Evolutionary conservation across 2,113 vertebrate genomes (phyloP).

Genomic region (Aptenodytes patagonicus): DNA sequence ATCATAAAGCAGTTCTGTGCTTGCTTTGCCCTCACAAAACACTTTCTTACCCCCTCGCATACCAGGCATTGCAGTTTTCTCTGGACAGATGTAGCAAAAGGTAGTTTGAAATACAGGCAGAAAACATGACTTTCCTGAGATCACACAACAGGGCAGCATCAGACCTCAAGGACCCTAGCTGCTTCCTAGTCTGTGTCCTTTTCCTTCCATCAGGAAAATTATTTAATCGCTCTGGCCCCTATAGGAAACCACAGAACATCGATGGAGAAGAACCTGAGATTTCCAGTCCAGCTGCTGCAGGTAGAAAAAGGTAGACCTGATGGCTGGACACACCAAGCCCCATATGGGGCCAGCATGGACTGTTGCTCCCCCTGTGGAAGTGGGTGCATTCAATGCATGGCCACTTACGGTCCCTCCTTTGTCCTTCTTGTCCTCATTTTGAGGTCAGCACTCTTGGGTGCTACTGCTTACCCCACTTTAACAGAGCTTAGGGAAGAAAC

Average conservation of each 20-base stretch:
- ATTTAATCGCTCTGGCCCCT: neutral
- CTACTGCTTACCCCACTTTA: neutral
- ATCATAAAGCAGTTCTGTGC: neutral
- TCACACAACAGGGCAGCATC: no score
- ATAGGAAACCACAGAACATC: neutral
- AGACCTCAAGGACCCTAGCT: neutral
- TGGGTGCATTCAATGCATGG: neutral
- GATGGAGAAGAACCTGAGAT: neutral
- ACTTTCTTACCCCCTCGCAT: neutral
- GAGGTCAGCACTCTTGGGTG: rapidly evolving
- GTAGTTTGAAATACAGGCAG: neutral
- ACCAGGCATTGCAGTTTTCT: rapidly evolving
- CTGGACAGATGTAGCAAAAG: neutral
- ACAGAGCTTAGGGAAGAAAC: neutral
- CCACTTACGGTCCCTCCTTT: neutral
- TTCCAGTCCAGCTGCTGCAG: neutral
- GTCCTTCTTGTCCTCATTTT: neutral
- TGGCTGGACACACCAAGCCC: neutral
- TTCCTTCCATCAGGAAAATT: neutral
- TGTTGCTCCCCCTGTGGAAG: neutral
- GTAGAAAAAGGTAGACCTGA: neutral
- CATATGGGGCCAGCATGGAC: neutral
- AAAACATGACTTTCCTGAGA: neutral
- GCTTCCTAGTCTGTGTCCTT: neutral
- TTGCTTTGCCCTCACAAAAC: neutral